These are phyloP conservation scores for Nematopogon swammerdamellus DNA, from an alignment of 2,888 invertebrate species.

Conservation along the genomic window DNA sequence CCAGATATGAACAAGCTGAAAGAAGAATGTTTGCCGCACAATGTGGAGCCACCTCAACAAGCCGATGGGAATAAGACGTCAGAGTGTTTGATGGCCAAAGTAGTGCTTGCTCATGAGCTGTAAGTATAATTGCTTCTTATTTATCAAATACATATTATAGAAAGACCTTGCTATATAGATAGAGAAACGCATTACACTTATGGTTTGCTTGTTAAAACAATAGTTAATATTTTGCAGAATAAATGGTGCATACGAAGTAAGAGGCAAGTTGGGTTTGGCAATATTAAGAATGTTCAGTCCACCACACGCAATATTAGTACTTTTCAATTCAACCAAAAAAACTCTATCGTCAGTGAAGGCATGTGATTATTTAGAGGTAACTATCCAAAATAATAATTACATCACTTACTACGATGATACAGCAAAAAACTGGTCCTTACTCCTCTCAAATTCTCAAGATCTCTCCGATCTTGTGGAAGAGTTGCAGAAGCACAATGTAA, in stretches of 20 bases:
- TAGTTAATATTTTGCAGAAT: no score
- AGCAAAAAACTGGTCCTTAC: constrained; percentile 35
- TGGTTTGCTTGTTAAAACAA: no score
- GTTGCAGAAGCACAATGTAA: constrained; percentile 21
- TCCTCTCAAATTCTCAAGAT: constrained; percentile 21
- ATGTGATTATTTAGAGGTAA: constrained; percentile 23
- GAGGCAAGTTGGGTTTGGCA: constrained; percentile 42
- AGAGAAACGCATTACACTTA: no score
- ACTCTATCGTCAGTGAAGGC: constrained; percentile 30
- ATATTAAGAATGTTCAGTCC: constrained; percentile 27
- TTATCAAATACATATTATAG: no score
- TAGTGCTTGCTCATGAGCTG: background rate
- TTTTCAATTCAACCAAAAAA: constrained; percentile 37
- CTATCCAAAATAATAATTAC: constrained; percentile 26
- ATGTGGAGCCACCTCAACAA: background rate
- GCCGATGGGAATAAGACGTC: background rate
- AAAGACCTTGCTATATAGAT: no score
- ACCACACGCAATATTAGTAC: constrained; percentile 24
- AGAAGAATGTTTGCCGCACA: background rate
- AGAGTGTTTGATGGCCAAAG: background rate
- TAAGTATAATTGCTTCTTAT: background rate
- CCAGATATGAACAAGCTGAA: background rate
- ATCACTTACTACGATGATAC: constrained; percentile 36
- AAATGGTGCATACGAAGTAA: constrained; percentile 25
- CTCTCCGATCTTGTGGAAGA: constrained; percentile 23